Evolutionary conservation across 2,113 vertebrate species (phyloP), one percentile per base, ranked within the genome.

Genomic region (Aplodontia rufa): DNA sequence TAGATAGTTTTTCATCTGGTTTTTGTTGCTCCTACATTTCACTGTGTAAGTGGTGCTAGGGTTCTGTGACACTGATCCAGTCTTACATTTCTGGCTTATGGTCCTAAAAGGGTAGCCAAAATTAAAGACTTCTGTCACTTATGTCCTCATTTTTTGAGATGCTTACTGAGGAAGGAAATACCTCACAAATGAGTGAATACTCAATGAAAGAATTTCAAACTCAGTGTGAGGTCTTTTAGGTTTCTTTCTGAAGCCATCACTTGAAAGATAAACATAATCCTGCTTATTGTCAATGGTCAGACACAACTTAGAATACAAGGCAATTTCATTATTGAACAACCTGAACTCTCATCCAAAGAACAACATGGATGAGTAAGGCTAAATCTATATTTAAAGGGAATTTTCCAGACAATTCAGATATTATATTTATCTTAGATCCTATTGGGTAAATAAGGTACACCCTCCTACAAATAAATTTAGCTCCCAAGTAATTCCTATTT

Each of bases 291-390:
- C 26, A 79, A 37, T 58, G 26, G 32, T 49, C 49, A 47, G 45
- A 71, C 55, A 64, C 6, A 88, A n/a, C 71, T 86, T 71, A 37
- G 60, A 82, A 93, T 28, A 90, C 17, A 85, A 58, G 14, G 28
- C 40, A 58, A 58, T 86, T 79, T 89, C 58, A 66, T 35, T 71
- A 35, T 1, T 64, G 26, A 82, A 79, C 13, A 87, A 68, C 28
- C 7, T 58, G 51, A 78, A 81, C 28, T 85, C n/a, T 91, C 81
- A 95, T 68, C 35, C 69, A 66, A 94, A 94, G 53, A 87, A 75
- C 1, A 30, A 42, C 49, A 14, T 3, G 0, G 20, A 66, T 88
- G 91, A 89, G 26, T 35, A 79, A 51, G 19, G 32, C 9, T 49
- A 24, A 64, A 16, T n/a, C 20, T 81, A 49, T 78, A 93, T 88